Evolutionary conservation across 2,888 invertebrate genomes (phyloP), one percentile per base, ranked within the genome.

Genomic region (Eupithecia pulchellata): DNA sequence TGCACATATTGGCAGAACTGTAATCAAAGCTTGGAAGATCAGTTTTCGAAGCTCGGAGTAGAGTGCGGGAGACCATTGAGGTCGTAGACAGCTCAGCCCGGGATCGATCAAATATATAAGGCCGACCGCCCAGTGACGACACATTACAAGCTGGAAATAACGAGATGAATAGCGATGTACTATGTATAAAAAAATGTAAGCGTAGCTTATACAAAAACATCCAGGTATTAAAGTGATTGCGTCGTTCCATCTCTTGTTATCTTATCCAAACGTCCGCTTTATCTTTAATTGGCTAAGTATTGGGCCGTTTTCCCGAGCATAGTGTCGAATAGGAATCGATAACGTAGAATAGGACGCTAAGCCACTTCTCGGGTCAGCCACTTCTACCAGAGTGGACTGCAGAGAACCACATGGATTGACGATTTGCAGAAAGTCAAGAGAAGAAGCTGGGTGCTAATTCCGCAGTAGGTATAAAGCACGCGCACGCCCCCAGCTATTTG

Each of bases 81-180:
- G 77, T 25, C 89, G 81, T 5, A 92, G 84, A 1, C 74, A 70
- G 63, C 85, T 78, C 4, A 92, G 83, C 0, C 84, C 89, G 13
- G 93, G 92, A 70, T 93, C 93, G 42, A 93, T 67, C 36, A 94
- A 68, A 68, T 89, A 92, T 86, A 91, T 88, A 9, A 94, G 78
- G 0, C 93, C 93, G 9, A 89, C 68, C 0, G 92, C 74, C 92
- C 92, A 94, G 61, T 86, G 69, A 3, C 84, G 84, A 1, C 82
- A 77, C 72, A 86, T 86, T 3, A 90, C 75, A 84, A 91, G 81
- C 93, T 93, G 75, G n/a, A 82, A 80, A 32, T 30, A 27, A 17
- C 14, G 0, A 55, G 17, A 29, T 58, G 17, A 47, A 47, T 47
- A 20, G 20, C 8, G 9, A 25, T 20, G n/a, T n/a, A n/a, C n/a